A percentile compares a stretch with the other conserved stretches of the same genome.
These are phyloP conservation scores for Spea hammondii DNA, from an alignment of 2,797 vertebrate genomes.

Conservation along the genomic window DNA sequence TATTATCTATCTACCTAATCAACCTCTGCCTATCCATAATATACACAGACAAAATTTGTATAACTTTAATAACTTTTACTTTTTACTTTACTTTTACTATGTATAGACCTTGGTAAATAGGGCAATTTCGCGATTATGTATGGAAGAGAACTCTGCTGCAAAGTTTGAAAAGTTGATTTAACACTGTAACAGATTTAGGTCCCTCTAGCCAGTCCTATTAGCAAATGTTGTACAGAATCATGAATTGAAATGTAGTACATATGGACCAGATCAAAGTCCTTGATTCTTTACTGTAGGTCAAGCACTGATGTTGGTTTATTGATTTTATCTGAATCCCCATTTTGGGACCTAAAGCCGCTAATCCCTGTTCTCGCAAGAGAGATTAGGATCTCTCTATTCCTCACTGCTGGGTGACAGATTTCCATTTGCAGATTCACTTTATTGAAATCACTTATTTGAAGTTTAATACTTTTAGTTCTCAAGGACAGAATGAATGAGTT, in stretches of 20 bases:
- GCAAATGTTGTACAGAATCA: background rate
- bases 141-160: too few species aligned
- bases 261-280: conserved; percentile 21
- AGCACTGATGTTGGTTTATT: conserved; percentile 27
- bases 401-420: conserved; percentile 34
- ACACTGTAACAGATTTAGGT: too few species aligned
- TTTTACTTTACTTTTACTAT: too few species aligned
- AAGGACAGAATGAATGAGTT: conserved; percentile 32
- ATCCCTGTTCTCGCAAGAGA: conserved; percentile 34
- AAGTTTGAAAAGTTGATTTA: too few species aligned
- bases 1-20: too few species aligned
- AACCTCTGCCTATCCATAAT: too few species aligned
- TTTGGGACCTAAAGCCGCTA: conserved; percentile 43
- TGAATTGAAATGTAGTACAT: conserved; percentile 22
- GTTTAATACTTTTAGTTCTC: conserved; percentile 33
- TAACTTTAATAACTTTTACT: too few species aligned
- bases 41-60: too few species aligned
- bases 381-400: conserved; percentile 45
- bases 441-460: conserved; percentile 42
- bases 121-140: too few species aligned
- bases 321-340: conserved; percentile 40
- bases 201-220: background rate
- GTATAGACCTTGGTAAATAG: too few species aligned
- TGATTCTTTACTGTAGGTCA: conserved; percentile 27
- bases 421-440: conserved; percentile 41